These are phyloP conservation scores for Gymnobelideus leadbeateri DNA, from an alignment of 2,113 vertebrate genomes.

Conservation along the genomic window DNA sequence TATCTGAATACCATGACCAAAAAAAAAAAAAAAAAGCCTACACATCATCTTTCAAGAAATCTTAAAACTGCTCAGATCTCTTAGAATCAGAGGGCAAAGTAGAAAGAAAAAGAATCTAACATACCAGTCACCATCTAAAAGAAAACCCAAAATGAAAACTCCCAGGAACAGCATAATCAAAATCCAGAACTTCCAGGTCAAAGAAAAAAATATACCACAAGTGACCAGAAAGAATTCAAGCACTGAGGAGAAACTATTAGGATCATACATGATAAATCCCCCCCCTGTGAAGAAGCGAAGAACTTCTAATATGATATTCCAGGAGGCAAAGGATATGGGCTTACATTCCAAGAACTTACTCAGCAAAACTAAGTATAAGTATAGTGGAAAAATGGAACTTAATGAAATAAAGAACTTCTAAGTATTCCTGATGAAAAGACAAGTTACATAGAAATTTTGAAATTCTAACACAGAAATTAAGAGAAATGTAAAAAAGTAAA, in stretches of 20 bases:
- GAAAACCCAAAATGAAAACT: not conserved
- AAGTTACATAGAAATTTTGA: not conserved
- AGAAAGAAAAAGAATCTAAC: not conserved
- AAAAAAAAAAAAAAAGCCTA: not conserved
- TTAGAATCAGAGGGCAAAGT: not conserved
- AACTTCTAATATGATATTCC: not conserved
- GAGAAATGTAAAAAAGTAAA: not conserved
- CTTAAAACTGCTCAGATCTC: not conserved
- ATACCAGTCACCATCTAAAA: not conserved
- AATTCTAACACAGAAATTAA: not conserved
- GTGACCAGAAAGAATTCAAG: not conserved
- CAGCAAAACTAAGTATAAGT: not conserved
- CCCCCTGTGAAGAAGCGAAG: not conserved
- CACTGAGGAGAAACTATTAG: not conserved
- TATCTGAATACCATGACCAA: not conserved
- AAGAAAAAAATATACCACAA: not conserved
- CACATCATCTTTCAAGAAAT: not conserved
- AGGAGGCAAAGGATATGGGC: not conserved
- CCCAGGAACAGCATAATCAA: not conserved
- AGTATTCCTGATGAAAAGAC: not conserved
- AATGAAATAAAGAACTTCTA: not conserved
- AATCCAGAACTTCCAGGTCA: not conserved
- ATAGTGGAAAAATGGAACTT: not conserved
- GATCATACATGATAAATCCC: not conserved
- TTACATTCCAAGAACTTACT: not conserved